phyloP scores from a whole-genome alignment of 1,140 invertebrate species.

The Penaeus indicus region DNA sequence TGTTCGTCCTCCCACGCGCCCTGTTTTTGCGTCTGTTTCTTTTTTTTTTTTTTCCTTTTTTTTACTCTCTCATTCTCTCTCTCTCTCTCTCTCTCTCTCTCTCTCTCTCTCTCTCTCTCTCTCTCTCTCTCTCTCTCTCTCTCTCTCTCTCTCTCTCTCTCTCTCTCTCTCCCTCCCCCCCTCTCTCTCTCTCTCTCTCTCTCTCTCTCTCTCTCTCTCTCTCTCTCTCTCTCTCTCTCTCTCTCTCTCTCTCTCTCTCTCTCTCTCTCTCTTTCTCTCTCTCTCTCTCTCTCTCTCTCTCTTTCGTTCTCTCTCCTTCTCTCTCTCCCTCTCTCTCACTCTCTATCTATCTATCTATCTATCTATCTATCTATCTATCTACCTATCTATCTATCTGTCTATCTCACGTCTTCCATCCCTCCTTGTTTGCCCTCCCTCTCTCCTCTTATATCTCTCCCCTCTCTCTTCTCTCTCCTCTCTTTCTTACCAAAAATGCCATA shows the following conservation, averaged over 20 bases:
- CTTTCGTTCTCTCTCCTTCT: neutral
- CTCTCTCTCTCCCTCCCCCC: conserved; percentile 8
- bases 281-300: conserved; percentile 4
- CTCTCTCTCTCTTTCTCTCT: neutral
- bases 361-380: too few relatives aligned
- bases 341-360: neutral
- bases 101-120: neutral
- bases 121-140: conserved; percentile 2
- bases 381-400: too few relatives aligned
- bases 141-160: too few relatives aligned
- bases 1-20: too few relatives aligned
- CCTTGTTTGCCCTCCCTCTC: too few relatives aligned
- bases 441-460: too few relatives aligned
- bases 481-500: too few relatives aligned
- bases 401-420: too few relatives aligned
- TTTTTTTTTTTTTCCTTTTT: neutral
- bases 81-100: neutral
- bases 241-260: neutral
- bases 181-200: conserved; percentile 1
- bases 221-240: neutral
- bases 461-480: too few relatives aligned
- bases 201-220: too few relatives aligned
- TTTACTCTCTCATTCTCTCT: neutral
- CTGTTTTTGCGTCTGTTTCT: neutral
- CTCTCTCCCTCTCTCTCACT: neutral